Percentiles rank a stretch among this genome's conserved stretches.
phyloP scores from a whole-genome alignment of 2,888 invertebrate genomes.

The Dysmachus trigonus region DNA sequence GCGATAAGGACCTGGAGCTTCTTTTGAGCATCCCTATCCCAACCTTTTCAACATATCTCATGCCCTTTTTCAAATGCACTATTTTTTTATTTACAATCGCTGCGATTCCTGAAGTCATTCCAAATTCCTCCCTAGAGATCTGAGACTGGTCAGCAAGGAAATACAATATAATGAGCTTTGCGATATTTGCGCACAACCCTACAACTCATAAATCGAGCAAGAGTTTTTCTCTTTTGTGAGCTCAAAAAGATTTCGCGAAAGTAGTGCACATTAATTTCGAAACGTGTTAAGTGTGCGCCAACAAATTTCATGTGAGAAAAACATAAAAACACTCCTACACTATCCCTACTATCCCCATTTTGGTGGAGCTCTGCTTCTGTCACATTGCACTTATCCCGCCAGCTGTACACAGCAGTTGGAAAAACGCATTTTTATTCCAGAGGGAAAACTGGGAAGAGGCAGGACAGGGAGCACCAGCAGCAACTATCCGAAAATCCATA shows the following conservation, averaged over 20 bases:
- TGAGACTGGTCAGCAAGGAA: not conserved
- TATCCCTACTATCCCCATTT: not conserved
- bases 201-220: not conserved
- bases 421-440: not conserved
- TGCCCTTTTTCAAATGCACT: slow-evolving; percentile 1
- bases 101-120: not conserved
- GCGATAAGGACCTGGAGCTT: not conserved
- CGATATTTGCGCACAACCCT: not conserved
- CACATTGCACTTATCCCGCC: not conserved
- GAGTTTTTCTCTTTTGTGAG: not conserved
- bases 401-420: not conserved
- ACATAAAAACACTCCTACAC: not conserved
- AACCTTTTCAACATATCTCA: not conserved
- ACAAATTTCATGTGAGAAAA: not conserved
- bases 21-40: not conserved
- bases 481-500: not conserved
- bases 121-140: not conserved
- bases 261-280: not conserved
- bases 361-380: not conserved
- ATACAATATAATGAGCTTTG: not conserved
- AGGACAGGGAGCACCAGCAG: not conserved
- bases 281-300: not conserved
- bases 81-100: not conserved
- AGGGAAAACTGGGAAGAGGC: not conserved
- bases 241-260: not conserved